phyloP scores from a whole-genome alignment of 92 coral and sea anemone species.

The Pocillopora grandis region DNA sequence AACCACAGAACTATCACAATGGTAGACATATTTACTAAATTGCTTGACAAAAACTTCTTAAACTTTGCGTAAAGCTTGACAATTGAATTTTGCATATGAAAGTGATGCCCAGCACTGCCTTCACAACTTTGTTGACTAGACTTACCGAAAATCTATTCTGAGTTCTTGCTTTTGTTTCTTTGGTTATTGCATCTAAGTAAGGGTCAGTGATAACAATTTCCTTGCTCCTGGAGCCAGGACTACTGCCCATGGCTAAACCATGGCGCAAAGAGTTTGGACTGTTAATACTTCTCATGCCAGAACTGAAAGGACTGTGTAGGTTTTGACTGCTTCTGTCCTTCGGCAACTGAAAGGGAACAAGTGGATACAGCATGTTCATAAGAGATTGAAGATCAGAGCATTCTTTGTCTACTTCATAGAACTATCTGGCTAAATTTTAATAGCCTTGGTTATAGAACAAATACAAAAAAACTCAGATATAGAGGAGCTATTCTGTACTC shows the following conservation, averaged over 20 bases:
- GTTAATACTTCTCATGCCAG: background rate
- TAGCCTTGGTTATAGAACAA: background rate
- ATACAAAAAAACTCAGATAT: background rate
- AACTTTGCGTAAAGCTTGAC: too few relatives aligned
- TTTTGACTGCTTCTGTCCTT: conserved; percentile 12
- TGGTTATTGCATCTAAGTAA: conserved; percentile 50
- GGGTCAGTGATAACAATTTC: conserved; percentile 52
- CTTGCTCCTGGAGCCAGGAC: conserved; percentile 6
- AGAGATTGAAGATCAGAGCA: background rate
- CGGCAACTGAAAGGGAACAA: background rate
- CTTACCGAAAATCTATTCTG: conserved; percentile 61
- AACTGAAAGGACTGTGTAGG: background rate
- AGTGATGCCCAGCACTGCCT: too few relatives aligned
- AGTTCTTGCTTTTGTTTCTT: conserved; percentile 45
- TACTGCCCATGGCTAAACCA: conserved; percentile 7
- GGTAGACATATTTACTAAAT: too few relatives aligned
- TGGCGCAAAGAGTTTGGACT: background rate
- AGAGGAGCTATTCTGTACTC: background rate
- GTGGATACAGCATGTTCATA: background rate
- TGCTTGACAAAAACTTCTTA: too few relatives aligned
- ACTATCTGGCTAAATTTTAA: background rate
- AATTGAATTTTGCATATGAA: too few relatives aligned
- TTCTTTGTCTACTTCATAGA: background rate
- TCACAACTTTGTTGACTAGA: background rate
- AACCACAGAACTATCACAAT: too few relatives aligned